Evolutionary conservation across 1,140 invertebrate genomes (phyloP).

Genomic region (Trigoniulus corallinus): DNA sequence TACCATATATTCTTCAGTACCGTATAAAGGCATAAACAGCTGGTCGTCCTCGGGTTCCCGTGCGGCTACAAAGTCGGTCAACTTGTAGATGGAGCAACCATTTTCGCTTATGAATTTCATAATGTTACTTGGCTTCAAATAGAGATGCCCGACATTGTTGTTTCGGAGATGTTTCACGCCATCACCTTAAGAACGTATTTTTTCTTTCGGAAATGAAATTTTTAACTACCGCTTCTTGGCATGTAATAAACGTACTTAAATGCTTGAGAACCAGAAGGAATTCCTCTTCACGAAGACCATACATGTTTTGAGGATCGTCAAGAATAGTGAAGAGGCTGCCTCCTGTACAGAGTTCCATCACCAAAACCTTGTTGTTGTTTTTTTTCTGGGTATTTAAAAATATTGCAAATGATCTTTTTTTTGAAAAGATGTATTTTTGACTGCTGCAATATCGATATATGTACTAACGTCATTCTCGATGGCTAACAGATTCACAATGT

Average conservation of each 20-base stretch:
- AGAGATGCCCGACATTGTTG: constrained; percentile 83
- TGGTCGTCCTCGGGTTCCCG: constrained; percentile 88
- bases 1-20: constrained; percentile 85
- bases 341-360: constrained; percentile 93
- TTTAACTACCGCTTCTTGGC: too few species aligned
- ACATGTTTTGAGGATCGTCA: constrained; percentile 89
- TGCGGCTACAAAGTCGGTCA: constrained; percentile 95
- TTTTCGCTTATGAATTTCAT: constrained; percentile 93
- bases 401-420: not conserved
- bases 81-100: constrained; percentile 77
- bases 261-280: constrained; percentile 82
- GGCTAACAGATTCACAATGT: constrained; percentile 84
- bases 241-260: constrained; percentile 31
- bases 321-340: constrained; percentile 72
- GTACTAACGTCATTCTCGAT: constrained; percentile 69
- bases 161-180: constrained; percentile 92
- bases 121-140: constrained; percentile 93
- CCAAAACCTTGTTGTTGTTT: constrained; percentile 76
- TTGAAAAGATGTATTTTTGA: not conserved
- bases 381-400: constrained; percentile 37
- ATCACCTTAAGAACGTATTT: constrained; percentile 41
- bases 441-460: not conserved
- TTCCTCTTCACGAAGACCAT: constrained; percentile 79
- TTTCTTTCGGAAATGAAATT: too few species aligned
- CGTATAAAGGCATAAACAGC: constrained; percentile 88